Evolutionary conservation across 1,140 invertebrate species (phyloP).

Genomic region (Glossosoma conforme): DNA sequence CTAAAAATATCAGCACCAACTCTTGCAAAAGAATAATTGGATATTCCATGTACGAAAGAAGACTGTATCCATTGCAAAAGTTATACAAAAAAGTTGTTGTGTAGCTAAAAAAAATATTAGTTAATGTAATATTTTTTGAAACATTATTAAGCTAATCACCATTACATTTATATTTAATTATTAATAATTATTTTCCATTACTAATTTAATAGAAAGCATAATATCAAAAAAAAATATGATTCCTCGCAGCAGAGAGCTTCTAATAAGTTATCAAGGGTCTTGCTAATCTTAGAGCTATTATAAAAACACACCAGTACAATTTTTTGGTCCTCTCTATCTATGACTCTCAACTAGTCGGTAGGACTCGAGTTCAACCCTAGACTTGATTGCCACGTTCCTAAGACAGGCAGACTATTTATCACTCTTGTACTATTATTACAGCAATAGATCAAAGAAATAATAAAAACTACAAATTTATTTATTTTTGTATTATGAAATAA

Average conservation of each 20-base stretch:
- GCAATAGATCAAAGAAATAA: background rate
- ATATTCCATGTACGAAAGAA: slow-evolving; percentile 68
- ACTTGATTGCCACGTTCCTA: background rate
- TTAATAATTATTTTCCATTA: background rate
- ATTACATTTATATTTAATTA: background rate
- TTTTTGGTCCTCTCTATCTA: background rate
- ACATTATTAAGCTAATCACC: background rate
- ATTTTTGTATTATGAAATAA: slow-evolving; percentile 10
- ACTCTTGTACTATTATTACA: background rate
- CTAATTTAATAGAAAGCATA: too few species aligned
- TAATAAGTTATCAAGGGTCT: background rate
- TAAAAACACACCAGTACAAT: background rate
- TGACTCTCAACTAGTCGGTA: too few species aligned
- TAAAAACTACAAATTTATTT: background rate
- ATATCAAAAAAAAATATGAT: too few species aligned
- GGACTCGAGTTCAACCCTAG: background rate
- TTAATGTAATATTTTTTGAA: background rate
- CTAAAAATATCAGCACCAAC: slow-evolving; percentile 59
- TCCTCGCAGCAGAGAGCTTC: too few species aligned
- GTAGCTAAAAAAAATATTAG: slow-evolving; percentile 53
- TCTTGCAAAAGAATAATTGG: slow-evolving; percentile 65
- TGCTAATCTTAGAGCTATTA: background rate
- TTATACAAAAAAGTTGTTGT: slow-evolving; percentile 67
- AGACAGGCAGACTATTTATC: background rate
- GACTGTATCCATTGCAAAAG: slow-evolving; percentile 60